Percentiles rank a stretch among this genome's conserved stretches.
phyloP scores from a whole-genome alignment of 1,140 invertebrate genomes.

The Brachionus paranguensis region DNA sequence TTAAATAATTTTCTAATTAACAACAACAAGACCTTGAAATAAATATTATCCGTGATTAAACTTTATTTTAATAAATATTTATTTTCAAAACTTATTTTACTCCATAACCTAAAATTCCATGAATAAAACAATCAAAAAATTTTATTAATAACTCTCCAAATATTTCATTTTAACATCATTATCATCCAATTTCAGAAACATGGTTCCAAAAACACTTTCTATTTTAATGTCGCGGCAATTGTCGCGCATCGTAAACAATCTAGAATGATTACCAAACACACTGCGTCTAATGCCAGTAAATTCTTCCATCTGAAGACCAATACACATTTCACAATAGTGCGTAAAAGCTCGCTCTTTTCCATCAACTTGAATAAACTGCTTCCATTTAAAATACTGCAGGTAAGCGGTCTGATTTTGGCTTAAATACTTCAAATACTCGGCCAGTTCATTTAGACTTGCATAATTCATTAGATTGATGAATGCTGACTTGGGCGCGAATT shows the following conservation, averaged over 20 bases:
- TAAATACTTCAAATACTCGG: slow-evolving; percentile 41
- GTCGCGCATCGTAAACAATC: neutral
- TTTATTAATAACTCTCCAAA: neutral
- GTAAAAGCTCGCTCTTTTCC: neutral
- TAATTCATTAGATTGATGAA: slow-evolving; percentile 41
- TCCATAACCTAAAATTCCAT: no score
- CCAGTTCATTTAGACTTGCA: slow-evolving; percentile 40
- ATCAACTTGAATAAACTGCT: neutral
- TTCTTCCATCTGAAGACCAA: slow-evolving; percentile 24
- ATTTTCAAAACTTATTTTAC: no score
- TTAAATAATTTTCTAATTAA: no score
- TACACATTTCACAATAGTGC: slow-evolving; percentile 32
- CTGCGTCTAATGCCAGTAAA: slow-evolving; percentile 10
- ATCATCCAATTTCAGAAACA: neutral
- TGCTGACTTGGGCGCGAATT: neutral
- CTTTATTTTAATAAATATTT: no score
- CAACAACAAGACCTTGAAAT: no score
- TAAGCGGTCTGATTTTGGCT: slow-evolving; percentile 1
- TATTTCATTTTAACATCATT: slow-evolving; percentile 3
- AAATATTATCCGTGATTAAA: no score
- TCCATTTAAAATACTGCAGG: slow-evolving; percentile 35
- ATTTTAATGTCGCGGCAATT: neutral
- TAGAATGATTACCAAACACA: neutral
- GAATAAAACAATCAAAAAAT: no score
- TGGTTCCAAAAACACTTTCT: neutral